phyloP scores from a whole-genome alignment of 2,797 vertebrate genomes.

The Amblyopsis hoosieri region DNA sequence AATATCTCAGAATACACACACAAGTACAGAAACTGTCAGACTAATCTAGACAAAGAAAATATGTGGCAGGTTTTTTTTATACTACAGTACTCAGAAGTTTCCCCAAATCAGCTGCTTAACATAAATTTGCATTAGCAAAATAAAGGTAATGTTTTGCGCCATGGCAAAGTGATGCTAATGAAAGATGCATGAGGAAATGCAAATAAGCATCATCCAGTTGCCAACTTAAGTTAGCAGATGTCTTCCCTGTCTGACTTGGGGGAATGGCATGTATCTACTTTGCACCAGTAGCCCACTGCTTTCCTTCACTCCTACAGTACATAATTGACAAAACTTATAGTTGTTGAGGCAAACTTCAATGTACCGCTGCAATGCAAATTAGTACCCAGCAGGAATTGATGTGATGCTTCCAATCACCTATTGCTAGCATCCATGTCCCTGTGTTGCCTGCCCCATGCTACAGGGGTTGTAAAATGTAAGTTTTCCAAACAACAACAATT shows the following conservation, averaged over 20 bases:
- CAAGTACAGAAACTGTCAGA: slow-evolving; percentile 13
- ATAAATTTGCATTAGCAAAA: slow-evolving; percentile 78
- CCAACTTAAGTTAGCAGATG: slow-evolving; percentile 46
- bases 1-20: not conserved
- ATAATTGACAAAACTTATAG: slow-evolving; percentile 48
- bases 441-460: slow-evolving; percentile 40
- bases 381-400: slow-evolving; percentile 44
- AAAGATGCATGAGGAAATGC: slow-evolving; percentile 75
- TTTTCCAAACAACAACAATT: too few relatives aligned
- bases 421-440: slow-evolving; percentile 29
- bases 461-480: slow-evolving; percentile 29
- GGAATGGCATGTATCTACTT: not conserved
- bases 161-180: slow-evolving; percentile 66
- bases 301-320: slow-evolving; percentile 33
- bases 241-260: not conserved
- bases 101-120: slow-evolving; percentile 69
- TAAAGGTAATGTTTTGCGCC: slow-evolving; percentile 64
- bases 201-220: slow-evolving; percentile 56
- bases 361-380: slow-evolving; percentile 57
- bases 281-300: slow-evolving; percentile 1
- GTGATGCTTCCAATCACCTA: slow-evolving; percentile 10
- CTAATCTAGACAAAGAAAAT: slow-evolving; percentile 52
- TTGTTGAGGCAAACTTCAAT: slow-evolving; percentile 38
- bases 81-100: slow-evolving; percentile 60
- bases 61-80: slow-evolving; percentile 51